phyloP scores from a whole-genome alignment of 2,888 invertebrate genomes.

The Ischnus inquisitorius region DNA sequence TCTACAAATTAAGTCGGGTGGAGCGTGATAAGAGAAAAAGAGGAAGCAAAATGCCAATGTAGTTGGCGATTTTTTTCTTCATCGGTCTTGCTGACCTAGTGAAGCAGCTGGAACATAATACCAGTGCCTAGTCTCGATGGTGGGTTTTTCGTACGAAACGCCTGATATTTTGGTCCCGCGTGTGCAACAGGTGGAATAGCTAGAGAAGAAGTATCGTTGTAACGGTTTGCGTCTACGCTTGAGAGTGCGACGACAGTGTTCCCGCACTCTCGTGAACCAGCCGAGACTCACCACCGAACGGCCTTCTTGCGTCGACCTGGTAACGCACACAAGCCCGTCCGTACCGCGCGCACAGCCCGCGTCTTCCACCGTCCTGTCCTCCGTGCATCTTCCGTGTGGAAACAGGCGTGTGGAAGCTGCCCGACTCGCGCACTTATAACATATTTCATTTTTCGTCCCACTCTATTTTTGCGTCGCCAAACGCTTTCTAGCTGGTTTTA shows the following conservation, averaged over 20 bases:
- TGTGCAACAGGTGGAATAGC: conserved; percentile 67
- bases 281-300: conserved; percentile 16
- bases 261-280: conserved; percentile 30
- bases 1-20: too few relatives aligned
- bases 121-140: conserved; percentile 42
- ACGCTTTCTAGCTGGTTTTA: conserved; percentile 84
- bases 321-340: background rate
- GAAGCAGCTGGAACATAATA: conserved; percentile 67
- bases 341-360: conserved; percentile 13
- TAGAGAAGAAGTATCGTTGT: conserved; percentile 48
- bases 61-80: background rate
- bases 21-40: too few relatives aligned
- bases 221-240: conserved; percentile 63
- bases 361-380: conserved; percentile 39
- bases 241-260: conserved; percentile 1
- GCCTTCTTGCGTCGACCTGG: conserved; percentile 66
- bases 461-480: conserved; percentile 82
- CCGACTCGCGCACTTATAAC: conserved; percentile 80
- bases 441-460: conserved; percentile 85
- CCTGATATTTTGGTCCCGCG: conserved; percentile 64
- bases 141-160: conserved; percentile 50
- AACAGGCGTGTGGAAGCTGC: conserved; percentile 68
- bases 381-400: conserved; percentile 8
- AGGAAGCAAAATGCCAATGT: too few relatives aligned
- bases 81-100: conserved; percentile 36